These are phyloP conservation scores for Rhagium mordax DNA, from an alignment of 2,888 invertebrate genomes.

Conservation along the genomic window DNA sequence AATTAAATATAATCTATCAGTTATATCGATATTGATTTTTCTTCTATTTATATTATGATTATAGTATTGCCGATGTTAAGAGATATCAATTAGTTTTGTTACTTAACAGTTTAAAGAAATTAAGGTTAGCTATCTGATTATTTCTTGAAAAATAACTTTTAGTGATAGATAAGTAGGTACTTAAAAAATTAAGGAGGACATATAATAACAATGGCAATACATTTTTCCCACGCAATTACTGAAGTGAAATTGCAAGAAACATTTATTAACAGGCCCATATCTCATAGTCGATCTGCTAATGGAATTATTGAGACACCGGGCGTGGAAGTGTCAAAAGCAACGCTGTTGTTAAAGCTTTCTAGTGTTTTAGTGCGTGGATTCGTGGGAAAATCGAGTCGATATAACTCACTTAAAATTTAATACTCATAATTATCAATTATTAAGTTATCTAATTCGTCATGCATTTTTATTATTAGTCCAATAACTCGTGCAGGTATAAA, in stretches of 20 bases:
- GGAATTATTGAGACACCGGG: conserved; percentile 60
- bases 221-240: conserved; percentile 46
- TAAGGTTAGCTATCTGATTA: no score
- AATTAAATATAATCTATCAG: no score
- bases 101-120: no score
- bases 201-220: neutral
- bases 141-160: no score
- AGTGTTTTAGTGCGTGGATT: conserved; percentile 43
- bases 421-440: conserved; percentile 36
- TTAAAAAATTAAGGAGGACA: no score
- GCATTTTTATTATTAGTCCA: conserved; percentile 5
- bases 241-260: conserved; percentile 45
- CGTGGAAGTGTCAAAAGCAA: conserved; percentile 65
- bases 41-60: no score
- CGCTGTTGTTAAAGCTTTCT: conserved; percentile 55
- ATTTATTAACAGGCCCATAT: conserved; percentile 38
- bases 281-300: conserved; percentile 53
- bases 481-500: conserved; percentile 15
- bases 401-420: conserved; percentile 31
- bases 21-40: no score
- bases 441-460: conserved; percentile 9
- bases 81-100: no score
- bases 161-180: no score
- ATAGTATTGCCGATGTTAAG: no score
- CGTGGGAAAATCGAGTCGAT: conserved; percentile 42